Base-by-base conservation (phyloP, 2,113 vertebrate genomes). In the Tyto alba region DNA sequence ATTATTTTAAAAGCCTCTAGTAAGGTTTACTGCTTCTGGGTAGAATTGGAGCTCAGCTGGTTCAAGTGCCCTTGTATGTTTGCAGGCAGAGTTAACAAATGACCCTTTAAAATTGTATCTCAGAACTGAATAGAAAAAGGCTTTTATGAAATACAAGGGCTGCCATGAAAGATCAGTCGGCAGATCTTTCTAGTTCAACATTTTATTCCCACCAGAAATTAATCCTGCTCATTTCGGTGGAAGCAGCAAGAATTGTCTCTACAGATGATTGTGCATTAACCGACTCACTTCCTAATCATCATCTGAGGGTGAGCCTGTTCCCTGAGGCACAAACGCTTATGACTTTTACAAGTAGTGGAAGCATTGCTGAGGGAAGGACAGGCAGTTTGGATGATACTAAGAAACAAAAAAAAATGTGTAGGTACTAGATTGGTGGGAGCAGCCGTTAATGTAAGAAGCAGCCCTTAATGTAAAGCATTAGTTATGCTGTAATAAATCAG, bases 1-100 rank as follows among this genome's bases (percentile, higher is more conserved):
- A 98, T 97, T 98, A 97, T 98, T 97, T 98, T 98, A 81, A 97
- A 98, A 98, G 80, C 77, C 72, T 92, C 52, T 81, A 79, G 66
- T 89, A 95, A 90, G 41, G 12, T 88, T 97, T 89, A 84, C n/a
- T 83, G 73, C 56, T 94, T 97, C 85, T 95, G 67, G 52, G 69
- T 93, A 38, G 93, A 96, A 95, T 85, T 56, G 66, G 52, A 69
- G 34, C 74, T 94, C 22, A 52, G 30, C n/a, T 91, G 79, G 21
- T 91, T 96, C 18, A 90, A 97, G 56, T 55, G 66, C 14, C 83
- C 43, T 88, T 64, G 45, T 5, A 88, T 11, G 4, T 74, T 96
- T 93, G 77, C 57, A 91, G 60, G 38, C 10, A 71, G 55, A 83
- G 19, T 71, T 91, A 93, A 85, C 25, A 95, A 92, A 92, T 68